Percentiles rank a stretch among this genome's conserved stretches.
Conservation (phyloP, 1,140 invertebrate genomes). For the Philopotamus ludificatus region DNA sequence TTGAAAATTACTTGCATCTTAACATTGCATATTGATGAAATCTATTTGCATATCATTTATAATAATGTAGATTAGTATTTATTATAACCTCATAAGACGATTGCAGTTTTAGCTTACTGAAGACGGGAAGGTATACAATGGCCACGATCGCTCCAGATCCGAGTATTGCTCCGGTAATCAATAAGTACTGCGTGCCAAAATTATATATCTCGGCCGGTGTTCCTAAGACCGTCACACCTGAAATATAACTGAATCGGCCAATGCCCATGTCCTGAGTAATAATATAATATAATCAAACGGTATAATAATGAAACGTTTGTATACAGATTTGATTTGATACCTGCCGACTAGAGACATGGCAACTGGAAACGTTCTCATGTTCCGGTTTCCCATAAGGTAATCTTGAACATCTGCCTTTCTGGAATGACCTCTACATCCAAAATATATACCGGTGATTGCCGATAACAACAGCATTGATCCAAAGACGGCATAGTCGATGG, state of each 20-base stretch:
- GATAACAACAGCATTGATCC: conserved; percentile 62
- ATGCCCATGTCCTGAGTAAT: conserved; percentile 29
- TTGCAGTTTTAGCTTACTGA: conserved; percentile 72
- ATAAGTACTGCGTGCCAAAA: conserved; percentile 79
- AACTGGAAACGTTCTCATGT: conserved; percentile 74
- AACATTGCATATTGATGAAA: no score
- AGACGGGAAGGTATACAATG: conserved; percentile 80
- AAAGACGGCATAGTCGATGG: conserved; percentile 64
- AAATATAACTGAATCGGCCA: conserved; percentile 69
- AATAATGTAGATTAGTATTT: no score
- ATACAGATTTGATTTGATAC: conserved; percentile 50
- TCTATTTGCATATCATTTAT: no score
- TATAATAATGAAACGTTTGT: conserved; percentile 1
- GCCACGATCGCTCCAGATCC: conserved; percentile 68
- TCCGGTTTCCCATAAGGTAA: conserved; percentile 71
- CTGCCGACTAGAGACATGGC: conserved; percentile 80
- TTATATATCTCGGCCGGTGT: conserved; percentile 86
- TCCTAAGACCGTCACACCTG: conserved; percentile 84
- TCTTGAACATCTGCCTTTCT: conserved; percentile 62
- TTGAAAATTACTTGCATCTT: no score
- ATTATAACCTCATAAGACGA: conserved; percentile 89
- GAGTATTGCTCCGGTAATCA: conserved; percentile 67
- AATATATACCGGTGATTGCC: conserved; percentile 71
- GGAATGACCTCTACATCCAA: conserved; percentile 57
- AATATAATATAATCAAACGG: conserved; percentile 17